Evolutionary conservation across 2,113 vertebrate genomes (phyloP), one percentile per base, ranked within the genome.

Genomic region (Cebidichthys violaceus): DNA sequence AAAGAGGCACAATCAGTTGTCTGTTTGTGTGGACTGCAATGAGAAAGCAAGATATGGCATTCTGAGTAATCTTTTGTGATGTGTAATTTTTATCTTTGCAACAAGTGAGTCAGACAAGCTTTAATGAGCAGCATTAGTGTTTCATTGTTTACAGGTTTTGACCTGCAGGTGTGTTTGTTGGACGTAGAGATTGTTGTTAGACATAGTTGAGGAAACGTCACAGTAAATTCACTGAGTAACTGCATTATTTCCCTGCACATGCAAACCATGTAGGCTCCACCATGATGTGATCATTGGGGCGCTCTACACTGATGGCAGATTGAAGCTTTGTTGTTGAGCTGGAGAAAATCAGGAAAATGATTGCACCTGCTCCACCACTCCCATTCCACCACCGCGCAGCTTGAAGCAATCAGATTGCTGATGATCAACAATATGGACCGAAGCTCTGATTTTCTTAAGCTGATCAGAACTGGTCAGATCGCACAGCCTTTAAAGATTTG

Each of bases 1-100:
- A 91, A 90, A 91, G 85, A 65, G 54, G 31, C 31, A 68, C 79
- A 88, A 81, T 89, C 67, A 72, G 3, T 75, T 61, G 67, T 61
- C 31, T 70, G 64, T 77, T 68, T 77, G 55, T 73, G 14, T 76
- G 22, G 31, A 82, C 50, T 82, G 33, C 71, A 84, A 89, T 84
- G 70, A 77, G 77, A 85, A 85, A 69, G 43, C 31, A 78, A 77
- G 55, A 57, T 52, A 66, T 64, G 61, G 18, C 54, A 59, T 68
- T 43, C 66, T 29, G 70, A 24, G 22, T 54, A 57, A 75, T 64
- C 43, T 41, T 66, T 75, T 78, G 61, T 86, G 35, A 31, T 71
- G 29, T 70, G 6, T 70, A 47, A 74, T 50, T 59, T 69, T 80
- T 61, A n/a, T 74, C 37, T 52, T 14, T 10, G 27, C 37, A 64